Conservation (phyloP, 2,113 vertebrate species). For the Chloebia gouldiae region DNA sequence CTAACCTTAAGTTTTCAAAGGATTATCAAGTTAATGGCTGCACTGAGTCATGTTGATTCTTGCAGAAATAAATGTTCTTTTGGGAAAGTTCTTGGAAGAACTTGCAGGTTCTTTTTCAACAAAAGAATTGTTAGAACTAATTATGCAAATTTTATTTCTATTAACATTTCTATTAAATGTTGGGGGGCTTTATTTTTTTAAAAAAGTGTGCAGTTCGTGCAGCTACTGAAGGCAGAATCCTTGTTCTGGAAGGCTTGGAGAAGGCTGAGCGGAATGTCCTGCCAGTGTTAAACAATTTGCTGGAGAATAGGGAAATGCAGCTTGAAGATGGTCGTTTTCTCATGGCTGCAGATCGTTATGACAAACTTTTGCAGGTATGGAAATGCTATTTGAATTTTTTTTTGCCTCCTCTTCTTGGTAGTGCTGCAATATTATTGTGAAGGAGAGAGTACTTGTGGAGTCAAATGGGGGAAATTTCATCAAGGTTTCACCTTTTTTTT, state of each 20-base stretch:
- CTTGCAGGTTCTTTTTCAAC: not conserved
- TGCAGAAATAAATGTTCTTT: not conserved
- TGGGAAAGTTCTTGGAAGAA: not conserved
- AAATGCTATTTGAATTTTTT: not conserved
- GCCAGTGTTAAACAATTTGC: slow-evolving; percentile 93
- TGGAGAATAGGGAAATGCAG: slow-evolving; percentile 98
- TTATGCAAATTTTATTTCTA: not conserved
- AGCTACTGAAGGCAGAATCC: slow-evolving; percentile 88
- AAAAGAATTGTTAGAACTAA: not conserved
- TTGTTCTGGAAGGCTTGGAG: slow-evolving; percentile 94
- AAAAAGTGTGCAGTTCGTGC: slow-evolving; percentile 92
- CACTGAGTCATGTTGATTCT: not conserved
- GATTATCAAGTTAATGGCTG: not conserved
- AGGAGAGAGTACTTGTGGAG: not conserved
- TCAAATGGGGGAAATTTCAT: not conserved
- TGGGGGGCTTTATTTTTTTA: not conserved
- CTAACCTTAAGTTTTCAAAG: not conserved
- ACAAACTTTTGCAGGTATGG: slow-evolving; percentile 90
- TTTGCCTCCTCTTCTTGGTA: fast-evolving
- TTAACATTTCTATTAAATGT: not conserved
- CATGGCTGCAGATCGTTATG: slow-evolving; percentile 91
- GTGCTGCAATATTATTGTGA: not conserved
- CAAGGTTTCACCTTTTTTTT: not conserved
- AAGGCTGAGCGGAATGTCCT: slow-evolving; percentile 94
- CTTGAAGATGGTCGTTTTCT: slow-evolving; percentile 97